Percentiles rank a stretch among this genome's conserved stretches.
Conservation (phyloP, 2,888 invertebrate species). For the Zeuzera pyrina region DNA sequence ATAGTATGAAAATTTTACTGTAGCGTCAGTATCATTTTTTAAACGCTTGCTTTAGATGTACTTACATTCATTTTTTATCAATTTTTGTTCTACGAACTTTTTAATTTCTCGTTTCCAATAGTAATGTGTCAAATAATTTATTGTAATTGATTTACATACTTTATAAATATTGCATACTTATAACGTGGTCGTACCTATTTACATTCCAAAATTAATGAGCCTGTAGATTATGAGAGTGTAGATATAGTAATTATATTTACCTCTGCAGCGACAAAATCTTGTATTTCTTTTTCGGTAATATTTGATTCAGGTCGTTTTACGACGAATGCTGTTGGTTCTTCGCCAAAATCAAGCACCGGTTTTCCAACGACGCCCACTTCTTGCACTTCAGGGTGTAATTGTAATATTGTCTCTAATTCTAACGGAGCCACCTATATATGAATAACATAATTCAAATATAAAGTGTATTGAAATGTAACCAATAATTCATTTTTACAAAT, state of each 20-base stretch:
- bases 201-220: background rate
- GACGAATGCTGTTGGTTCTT: slow-evolving; percentile 81
- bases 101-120: too few species aligned
- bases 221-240: too few species aligned
- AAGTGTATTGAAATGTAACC: too few species aligned
- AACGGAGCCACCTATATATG: slow-evolving; percentile 79
- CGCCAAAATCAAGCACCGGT: slow-evolving; percentile 77
- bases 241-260: too few species aligned
- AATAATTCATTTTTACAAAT: too few species aligned
- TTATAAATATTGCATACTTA: background rate
- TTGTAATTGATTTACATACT: background rate
- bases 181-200: background rate
- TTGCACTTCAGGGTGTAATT: slow-evolving; percentile 77
- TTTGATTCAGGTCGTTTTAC: slow-evolving; percentile 70
- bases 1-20: too few species aligned
- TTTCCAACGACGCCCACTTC: slow-evolving; percentile 87
- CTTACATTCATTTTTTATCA: too few species aligned
- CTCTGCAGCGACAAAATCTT: slow-evolving; percentile 61
- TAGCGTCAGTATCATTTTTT: too few species aligned
- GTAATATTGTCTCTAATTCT: slow-evolving; percentile 84
- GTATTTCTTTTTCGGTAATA: slow-evolving; percentile 70
- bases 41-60: too few species aligned
- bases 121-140: background rate
- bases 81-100: too few species aligned
- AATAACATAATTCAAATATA: background rate